Base-by-base conservation (phyloP, 1,140 invertebrate genomes). In the Diabrotica virgifera region DNA sequence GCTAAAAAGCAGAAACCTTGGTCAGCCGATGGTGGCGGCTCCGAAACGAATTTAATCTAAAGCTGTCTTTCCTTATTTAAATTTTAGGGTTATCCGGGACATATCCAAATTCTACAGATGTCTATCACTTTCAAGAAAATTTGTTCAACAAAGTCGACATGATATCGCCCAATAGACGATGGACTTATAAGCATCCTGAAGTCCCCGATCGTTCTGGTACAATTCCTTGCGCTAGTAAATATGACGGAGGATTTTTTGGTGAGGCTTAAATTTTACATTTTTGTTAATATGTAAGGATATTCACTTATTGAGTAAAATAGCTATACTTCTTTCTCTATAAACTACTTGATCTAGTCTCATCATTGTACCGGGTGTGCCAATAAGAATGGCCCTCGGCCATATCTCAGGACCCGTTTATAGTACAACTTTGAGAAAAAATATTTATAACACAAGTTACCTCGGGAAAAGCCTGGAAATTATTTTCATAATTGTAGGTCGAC, bases 51-150 rank as follows among this genome's bases (percentile, higher is more conserved):
- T n/a, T n/a, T n/a, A n/a, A n/a, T n/a, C n/a, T n/a, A n/a, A n/a
- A n/a, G n/a, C n/a, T n/a, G n/a, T n/a, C n/a, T n/a, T n/a, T n/a
- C n/a, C n/a, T n/a, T n/a, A n/a, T 24, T 24, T 24, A 24, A 24
- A 24, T 67, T 64, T 81, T 82, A 62, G 91, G 92, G 36, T 85
- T 96, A 10, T 86, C 93, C 0, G 94, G 95, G 10, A 85, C 88
- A 74, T 95, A 95, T 79, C 95, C 96, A 0, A 88, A 95, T 69
- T 93, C 90, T 0, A 83, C 90, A 50, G 92, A 91, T 75, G 84
- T 97, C 40, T 77, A 84, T 12, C 86, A 93, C 69, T 90, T 96
- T 53, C 81, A 86, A 57, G 85, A 95, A 53, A 91, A 95, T 76
- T 82, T 98, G 1, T 88, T 90, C 72, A 86, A 88, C 70, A 89